Base-by-base conservation (phyloP, 2,888 invertebrate species). In the Venustoraphidia nigricollis region DNA sequence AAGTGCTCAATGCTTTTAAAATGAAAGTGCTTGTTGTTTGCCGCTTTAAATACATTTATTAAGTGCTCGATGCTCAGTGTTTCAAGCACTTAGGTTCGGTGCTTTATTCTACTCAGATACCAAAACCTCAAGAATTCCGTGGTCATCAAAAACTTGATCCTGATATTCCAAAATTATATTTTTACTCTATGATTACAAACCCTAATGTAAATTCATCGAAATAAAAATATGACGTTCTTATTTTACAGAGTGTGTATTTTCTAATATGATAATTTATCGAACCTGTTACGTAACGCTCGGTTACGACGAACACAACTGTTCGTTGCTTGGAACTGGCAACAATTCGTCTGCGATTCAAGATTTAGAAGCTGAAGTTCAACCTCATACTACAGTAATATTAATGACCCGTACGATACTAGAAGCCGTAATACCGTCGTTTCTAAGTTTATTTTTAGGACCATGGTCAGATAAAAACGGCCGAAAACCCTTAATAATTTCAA, bases 381-480 rank as follows among this genome's bases (percentile, higher is more conserved):
- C 77, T 1, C 73, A 77, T 59, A 76, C 78, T n/a, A 72, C 79
- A 10, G 66, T 74, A 53, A 75, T 86, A 45, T 60, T 74, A 8
- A 81, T 83, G 66, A 69, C 72, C 1, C 75, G 72, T 54, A 71
- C 75, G 2, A 62, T 84, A 1, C 62, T 84, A 36, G 80, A 81
- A 55, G 76, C 78, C 38, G 64, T 83, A 41, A 68, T 81, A 45
- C 83, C 85, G 2, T 79, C 83, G 0, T 57, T 82, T 41, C 62
- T 81, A 9, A 79, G 82, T 45, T 67, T 86, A 44, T 84, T 86
- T 60, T 62, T 87, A 53, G 89, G 87, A 9, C 82, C 85, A 1
- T 89, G 87, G 87, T 86, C 85, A 44, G 88, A 89, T 59, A 79
- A 74, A 53, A 75, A 82, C 66, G 88, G 89, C 27, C 71, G 87